Evolutionary conservation across 2,113 vertebrate species (phyloP).

Genomic region (Cichladusa arquata): DNA sequence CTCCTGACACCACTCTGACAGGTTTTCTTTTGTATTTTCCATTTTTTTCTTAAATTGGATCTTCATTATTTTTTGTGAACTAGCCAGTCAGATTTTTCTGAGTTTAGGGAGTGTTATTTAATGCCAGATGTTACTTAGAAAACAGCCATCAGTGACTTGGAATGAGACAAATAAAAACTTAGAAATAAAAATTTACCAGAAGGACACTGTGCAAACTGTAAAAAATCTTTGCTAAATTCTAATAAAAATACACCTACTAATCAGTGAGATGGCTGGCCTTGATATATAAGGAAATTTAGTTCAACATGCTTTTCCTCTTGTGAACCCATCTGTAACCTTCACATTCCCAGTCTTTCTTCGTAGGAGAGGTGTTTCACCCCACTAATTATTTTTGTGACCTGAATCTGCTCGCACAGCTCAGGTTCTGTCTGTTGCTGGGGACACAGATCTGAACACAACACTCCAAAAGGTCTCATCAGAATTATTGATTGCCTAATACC

Average conservation of each 20-base stretch:
- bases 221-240: background rate
- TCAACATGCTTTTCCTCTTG: background rate
- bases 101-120: background rate
- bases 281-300: background rate
- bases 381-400: background rate
- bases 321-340: background rate
- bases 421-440: background rate
- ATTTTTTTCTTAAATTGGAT: background rate
- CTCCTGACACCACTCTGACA: background rate
- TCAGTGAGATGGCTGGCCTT: background rate
- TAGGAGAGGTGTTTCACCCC: background rate
- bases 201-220: background rate
- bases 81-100: background rate
- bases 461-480: background rate
- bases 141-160: background rate
- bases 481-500: conserved; percentile 30
- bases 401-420: background rate
- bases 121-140: background rate
- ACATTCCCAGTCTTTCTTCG: background rate
- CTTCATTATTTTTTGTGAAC: background rate
- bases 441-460: too few relatives aligned
- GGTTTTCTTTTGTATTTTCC: background rate
- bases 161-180: background rate
- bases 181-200: background rate
- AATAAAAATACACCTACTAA: background rate